Conservation (phyloP, 2,113 vertebrate genomes). For the Protobothrops mucrosquamatus region DNA sequence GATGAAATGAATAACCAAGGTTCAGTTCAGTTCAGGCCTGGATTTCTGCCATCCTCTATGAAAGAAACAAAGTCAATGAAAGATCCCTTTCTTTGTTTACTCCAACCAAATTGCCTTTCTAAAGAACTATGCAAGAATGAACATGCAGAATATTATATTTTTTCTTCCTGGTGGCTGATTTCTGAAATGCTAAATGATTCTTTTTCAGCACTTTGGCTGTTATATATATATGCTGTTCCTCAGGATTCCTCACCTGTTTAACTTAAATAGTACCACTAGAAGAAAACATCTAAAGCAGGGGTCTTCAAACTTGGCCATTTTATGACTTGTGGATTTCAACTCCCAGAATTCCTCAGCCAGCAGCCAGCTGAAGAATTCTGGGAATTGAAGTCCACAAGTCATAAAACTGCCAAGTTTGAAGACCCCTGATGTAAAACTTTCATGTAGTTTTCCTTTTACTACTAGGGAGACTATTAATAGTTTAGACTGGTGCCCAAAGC, state of each 20-base stretch:
- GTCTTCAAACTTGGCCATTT: too few species aligned
- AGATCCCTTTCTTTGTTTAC: not conserved
- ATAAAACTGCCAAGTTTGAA: too few species aligned
- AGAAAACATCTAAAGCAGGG: not conserved
- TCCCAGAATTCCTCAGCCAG: too few species aligned
- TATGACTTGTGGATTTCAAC: too few species aligned
- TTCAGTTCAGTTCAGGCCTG: not conserved
- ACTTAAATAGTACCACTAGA: not conserved
- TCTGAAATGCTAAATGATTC: not conserved
- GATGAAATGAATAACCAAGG: not conserved
- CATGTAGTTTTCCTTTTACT: not conserved
- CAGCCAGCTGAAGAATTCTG: too few species aligned
- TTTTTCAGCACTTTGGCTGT: not conserved
- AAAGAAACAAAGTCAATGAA: not conserved
- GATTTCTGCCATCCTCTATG: not conserved
- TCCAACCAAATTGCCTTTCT: not conserved
- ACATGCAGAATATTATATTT: not conserved
- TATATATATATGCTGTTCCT: not conserved
- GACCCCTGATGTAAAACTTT: too few species aligned
- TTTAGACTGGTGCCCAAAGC: not conserved
- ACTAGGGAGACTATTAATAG: not conserved
- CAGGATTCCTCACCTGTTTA: not conserved
- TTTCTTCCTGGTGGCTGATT: not conserved
- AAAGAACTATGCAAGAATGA: not conserved
- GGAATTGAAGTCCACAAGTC: too few species aligned